Percentiles rank a stretch among this genome's conserved stretches.
Evolutionary conservation across 2,113 vertebrate species (phyloP).

Genomic region (Entosphenus tridentatus): DNA sequence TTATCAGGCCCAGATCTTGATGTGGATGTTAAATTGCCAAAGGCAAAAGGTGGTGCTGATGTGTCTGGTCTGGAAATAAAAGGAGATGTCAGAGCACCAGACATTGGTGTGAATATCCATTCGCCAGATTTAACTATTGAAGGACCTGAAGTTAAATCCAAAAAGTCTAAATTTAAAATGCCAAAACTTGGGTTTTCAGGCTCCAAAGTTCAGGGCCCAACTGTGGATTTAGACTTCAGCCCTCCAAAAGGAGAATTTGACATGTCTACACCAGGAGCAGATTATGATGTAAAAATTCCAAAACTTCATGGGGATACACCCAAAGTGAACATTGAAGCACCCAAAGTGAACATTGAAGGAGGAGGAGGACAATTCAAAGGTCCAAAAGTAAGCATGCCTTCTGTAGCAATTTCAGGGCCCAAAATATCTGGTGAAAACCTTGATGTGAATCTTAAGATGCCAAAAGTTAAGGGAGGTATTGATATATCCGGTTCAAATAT

Average conservation of each 20-base stretch:
- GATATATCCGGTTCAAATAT: too few relatives aligned
- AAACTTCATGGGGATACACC: too few relatives aligned
- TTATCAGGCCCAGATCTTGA: background rate
- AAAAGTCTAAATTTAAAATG: constrained; percentile 75
- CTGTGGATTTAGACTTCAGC: constrained; percentile 19
- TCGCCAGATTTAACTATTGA: constrained; percentile 2
- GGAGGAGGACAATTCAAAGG: too few relatives aligned
- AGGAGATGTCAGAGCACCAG: constrained; percentile 12
- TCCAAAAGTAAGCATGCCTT: too few relatives aligned
- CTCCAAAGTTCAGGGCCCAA: constrained; percentile 51
- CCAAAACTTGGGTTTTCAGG: constrained; percentile 38
- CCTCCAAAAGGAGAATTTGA: constrained; percentile 12
- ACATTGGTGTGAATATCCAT: constrained; percentile 12
- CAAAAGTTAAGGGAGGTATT: too few relatives aligned
- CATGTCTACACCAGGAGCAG: too few relatives aligned
- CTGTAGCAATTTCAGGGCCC: too few relatives aligned
- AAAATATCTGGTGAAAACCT: too few relatives aligned
- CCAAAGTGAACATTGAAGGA: too few relatives aligned
- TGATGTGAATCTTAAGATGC: too few relatives aligned
- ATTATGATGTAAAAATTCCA: too few relatives aligned
- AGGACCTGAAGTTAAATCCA: constrained; percentile 28
- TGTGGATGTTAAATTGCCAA: constrained; percentile 9
- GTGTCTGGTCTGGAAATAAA: background rate
- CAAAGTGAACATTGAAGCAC: too few relatives aligned
- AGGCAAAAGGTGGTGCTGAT: background rate